Evolutionary conservation across 2,113 vertebrate species (phyloP), one percentile per base, ranked within the genome.

Genomic region (Hydropotes inermis): DNA sequence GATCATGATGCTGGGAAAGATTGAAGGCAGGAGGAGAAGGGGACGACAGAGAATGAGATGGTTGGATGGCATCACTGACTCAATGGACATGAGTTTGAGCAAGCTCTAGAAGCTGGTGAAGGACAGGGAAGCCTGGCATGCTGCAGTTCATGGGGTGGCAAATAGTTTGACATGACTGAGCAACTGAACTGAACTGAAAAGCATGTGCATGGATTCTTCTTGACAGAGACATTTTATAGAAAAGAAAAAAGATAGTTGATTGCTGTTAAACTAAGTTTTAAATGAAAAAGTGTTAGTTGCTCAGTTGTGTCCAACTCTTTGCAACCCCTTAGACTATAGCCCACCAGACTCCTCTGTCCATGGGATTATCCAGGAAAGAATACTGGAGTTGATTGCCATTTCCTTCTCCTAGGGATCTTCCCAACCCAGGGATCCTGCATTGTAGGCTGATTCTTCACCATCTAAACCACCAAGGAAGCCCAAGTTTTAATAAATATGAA

Each of bases 191-290:
- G 64, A 67, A 74, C 67, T 74, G 67, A 74, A 23, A 33, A 16
- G n/a, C 9, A 0, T 1, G 55, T 11, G 14, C 6, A 0, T 2
- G 43, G 58, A 47, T 23, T 19, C 76, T 64, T 64, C 60, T 12
- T 3, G 47, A 5, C 70, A 57, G 67, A 64, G 45, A 36, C 6
- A 5, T 70, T 7, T 36, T 13, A 36, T 5, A 36, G 86, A 47
- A 36, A 36, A 70, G 4, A 50, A 11, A 28, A n/a, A 27, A 81
- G 57, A 16, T 1, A 6, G 36, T n/a, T 36, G 21, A 8, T 8
- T 2, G 10, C 23, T 13, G 19, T 87, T 8, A 15, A 76, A 15
- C n/a, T n/a, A 6, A 12, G 11, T 39, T 33, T 70, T 33, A 43
- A 30, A 8, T n/a, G 23, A 82, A n/a, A 43, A 76, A 27, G 39